These are phyloP conservation scores for Novumbra hubbsi DNA, from an alignment of 2,797 vertebrate species.

Conservation along the genomic window DNA sequence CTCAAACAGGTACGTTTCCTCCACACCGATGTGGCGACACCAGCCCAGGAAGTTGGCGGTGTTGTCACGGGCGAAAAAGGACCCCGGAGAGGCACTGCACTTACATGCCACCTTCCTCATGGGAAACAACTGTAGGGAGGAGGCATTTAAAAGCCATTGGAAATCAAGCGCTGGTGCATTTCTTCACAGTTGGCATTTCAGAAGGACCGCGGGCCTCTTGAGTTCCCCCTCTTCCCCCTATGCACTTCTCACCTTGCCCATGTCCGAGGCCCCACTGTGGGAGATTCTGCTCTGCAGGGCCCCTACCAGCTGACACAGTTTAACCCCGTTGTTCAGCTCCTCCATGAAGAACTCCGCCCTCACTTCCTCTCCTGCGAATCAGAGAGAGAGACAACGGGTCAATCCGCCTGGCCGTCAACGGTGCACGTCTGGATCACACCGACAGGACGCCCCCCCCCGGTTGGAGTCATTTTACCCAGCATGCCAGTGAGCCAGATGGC, in stretches of 20 bases:
- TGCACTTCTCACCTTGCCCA: slow-evolving; percentile 74
- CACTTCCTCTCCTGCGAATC: slow-evolving; percentile 77
- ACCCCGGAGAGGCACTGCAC: slow-evolving; percentile 87
- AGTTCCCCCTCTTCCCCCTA: background rate
- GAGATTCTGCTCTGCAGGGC: slow-evolving; percentile 85
- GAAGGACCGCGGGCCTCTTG: background rate
- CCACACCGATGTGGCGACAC: slow-evolving; percentile 88
- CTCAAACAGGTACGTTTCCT: slow-evolving; percentile 94
- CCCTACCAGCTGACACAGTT: slow-evolving; percentile 84
- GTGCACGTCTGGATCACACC: background rate
- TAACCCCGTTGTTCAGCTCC: slow-evolving; percentile 91
- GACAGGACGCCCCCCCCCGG: background rate
- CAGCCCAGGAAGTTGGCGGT: slow-evolving; percentile 97
- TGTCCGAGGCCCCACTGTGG: slow-evolving; percentile 72
- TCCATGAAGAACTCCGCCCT: slow-evolving; percentile 85
- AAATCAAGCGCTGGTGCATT: background rate
- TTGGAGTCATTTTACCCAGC: slow-evolving; percentile 73
- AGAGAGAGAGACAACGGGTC: background rate
- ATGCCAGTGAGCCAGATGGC: slow-evolving; percentile 92
- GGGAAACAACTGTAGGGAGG: slow-evolving; percentile 76
- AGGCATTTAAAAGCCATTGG: background rate
- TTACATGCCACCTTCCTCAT: slow-evolving; percentile 87
- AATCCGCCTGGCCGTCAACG: background rate
- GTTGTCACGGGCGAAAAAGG: slow-evolving; percentile 97
- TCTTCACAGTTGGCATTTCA: background rate